Conservation (phyloP, 2,113 vertebrate species). For the Pseudois nayaur region DNA sequence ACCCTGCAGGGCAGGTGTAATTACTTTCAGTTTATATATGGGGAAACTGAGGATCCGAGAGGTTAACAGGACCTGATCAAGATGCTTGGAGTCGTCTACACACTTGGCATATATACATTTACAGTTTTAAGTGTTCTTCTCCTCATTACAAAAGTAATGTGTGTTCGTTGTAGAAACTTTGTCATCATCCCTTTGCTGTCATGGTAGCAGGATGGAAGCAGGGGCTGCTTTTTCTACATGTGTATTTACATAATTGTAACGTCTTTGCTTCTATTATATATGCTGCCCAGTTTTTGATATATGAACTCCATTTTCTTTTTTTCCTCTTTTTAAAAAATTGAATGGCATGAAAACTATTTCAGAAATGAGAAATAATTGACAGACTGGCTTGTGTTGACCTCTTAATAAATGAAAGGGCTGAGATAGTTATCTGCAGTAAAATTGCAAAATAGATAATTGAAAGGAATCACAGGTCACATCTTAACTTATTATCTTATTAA, state of each 20-base stretch:
- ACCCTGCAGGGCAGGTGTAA: background rate
- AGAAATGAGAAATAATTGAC: constrained; percentile 42
- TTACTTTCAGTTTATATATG: background rate
- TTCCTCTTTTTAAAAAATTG: background rate
- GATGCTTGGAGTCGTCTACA: background rate
- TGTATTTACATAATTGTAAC: background rate
- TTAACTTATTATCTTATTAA: constrained; percentile 50
- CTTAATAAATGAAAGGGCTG: constrained; percentile 42
- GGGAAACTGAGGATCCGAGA: background rate
- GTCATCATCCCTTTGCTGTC: background rate
- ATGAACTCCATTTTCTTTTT: background rate
- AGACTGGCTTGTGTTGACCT: background rate
- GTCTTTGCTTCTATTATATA: background rate
- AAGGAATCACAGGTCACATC: background rate
- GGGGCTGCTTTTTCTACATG: background rate
- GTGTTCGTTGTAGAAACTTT: background rate
- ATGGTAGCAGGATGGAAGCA: background rate
- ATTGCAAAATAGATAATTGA: constrained; percentile 48
- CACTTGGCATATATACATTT: background rate
- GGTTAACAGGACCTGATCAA: background rate
- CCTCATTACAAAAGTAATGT: background rate
- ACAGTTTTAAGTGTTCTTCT: background rate
- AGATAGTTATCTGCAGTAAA: constrained; percentile 14
- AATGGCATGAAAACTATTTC: background rate
- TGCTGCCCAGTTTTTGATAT: background rate